Percentiles rank a stretch among this genome's conserved stretches.
phyloP scores from a whole-genome alignment of 2,797 vertebrate genomes.

The Setipinna tenuifilis region DNA sequence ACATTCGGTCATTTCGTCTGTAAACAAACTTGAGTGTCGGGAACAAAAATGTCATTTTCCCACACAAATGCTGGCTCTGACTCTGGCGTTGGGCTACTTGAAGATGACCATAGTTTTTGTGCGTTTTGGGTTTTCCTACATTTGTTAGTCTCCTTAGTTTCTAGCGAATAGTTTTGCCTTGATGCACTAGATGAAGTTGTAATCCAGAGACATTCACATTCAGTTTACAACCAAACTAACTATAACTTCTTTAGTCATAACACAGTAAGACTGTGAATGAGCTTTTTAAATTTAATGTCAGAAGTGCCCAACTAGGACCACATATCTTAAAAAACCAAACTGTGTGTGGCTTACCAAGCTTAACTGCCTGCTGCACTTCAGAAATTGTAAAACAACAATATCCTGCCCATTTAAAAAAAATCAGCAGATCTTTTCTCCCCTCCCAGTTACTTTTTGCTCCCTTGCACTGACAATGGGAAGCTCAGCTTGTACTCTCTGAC shows the following conservation, averaged over 20 bases:
- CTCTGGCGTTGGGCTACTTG: neutral
- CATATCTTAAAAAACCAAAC: neutral
- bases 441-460: neutral
- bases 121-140: neutral
- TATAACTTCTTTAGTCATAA: neutral
- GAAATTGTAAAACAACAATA: neutral
- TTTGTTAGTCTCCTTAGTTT: neutral
- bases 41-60: slow-evolving; percentile 4
- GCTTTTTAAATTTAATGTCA: neutral
- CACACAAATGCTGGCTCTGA: neutral
- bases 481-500: neutral
- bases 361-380: neutral
- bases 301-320: neutral
- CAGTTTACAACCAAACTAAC: neutral
- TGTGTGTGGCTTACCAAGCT: neutral
- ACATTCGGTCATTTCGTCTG: neutral
- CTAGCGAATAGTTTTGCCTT: neutral
- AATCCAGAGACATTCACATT: neutral
- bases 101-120: neutral
- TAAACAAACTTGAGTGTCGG: neutral
- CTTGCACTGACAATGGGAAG: neutral
- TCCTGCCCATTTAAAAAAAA: neutral
- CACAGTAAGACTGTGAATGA: neutral
- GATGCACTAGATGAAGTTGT: neutral
- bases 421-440: neutral